A percentile compares a stretch with the other conserved stretches of the same genome.
These are phyloP conservation scores for Anorthoa munda DNA, from an alignment of 2,888 invertebrate species.

Conservation along the genomic window DNA sequence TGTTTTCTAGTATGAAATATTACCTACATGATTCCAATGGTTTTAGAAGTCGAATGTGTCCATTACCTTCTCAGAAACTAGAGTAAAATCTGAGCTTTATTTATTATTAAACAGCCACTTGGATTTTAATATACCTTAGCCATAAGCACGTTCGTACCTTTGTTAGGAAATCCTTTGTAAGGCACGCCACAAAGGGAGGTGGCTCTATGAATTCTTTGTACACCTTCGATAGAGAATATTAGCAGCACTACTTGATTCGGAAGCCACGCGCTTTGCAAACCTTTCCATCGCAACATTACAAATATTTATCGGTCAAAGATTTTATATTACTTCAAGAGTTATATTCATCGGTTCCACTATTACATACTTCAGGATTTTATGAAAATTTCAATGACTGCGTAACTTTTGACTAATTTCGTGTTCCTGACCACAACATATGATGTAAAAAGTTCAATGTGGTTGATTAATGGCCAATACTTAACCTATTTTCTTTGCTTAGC, in stretches of 20 bases:
- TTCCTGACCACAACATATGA: not conserved
- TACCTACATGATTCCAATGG: not conserved
- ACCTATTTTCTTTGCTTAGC: too few species aligned
- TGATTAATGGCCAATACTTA: too few species aligned
- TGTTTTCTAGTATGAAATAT: not conserved
- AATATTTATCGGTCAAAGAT: not conserved
- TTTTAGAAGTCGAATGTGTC: not conserved
- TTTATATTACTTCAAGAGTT: not conserved
- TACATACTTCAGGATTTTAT: not conserved
- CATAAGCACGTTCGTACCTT: constrained; percentile 26
- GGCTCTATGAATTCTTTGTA: constrained; percentile 18
- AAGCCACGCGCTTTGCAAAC: not conserved
- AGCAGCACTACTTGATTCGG: constrained; percentile 1
- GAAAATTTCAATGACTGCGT: not conserved
- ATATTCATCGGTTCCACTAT: not conserved
- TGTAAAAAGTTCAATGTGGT: not conserved
- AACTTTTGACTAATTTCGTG: not conserved
- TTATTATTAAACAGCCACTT: constrained; percentile 1
- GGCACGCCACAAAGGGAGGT: constrained; percentile 26
- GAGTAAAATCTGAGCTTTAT: not conserved
- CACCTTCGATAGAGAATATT: constrained; percentile 23
- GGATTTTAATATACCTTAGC: constrained; percentile 14
- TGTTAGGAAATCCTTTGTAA: constrained; percentile 27
- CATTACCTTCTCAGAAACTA: not conserved
- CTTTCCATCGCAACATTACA: not conserved